These are phyloP conservation scores for Rhinopithecus roxellana DNA, from an alignment of 2,113 vertebrate species.

Conservation along the genomic window DNA sequence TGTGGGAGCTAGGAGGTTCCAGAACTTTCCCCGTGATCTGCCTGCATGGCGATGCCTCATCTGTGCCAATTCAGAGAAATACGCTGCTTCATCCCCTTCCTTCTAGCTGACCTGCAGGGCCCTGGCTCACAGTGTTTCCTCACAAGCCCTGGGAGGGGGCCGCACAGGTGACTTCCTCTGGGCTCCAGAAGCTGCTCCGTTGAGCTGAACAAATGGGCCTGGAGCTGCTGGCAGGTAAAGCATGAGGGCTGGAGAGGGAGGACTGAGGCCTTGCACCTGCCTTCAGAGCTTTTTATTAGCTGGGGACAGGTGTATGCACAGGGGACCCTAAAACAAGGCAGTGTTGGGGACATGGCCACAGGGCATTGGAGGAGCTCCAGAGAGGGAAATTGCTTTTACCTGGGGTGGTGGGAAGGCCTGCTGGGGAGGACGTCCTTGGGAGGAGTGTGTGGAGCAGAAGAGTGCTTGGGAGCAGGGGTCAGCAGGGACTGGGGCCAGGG, in stretches of 20 bases:
- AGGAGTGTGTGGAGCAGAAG: not conserved
- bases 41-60: slow-evolving; percentile 24
- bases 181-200: not conserved
- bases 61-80: not conserved
- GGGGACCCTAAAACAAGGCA: not conserved
- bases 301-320: not conserved
- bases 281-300: not conserved
- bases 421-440: not conserved
- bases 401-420: no score
- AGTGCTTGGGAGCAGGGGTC: no score
- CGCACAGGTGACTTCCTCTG: rapidly evolving
- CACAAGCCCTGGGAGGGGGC: not conserved
- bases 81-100: not conserved
- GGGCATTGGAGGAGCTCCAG: not conserved
- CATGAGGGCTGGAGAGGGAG: not conserved
- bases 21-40: not conserved
- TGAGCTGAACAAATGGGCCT: not conserved
- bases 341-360: not conserved
- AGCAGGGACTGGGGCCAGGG: not conserved
- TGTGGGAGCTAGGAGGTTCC: not conserved
- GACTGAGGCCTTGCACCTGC: rapidly evolving
- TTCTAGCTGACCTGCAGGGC: rapidly evolving
- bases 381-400: not conserved
- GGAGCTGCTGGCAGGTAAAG: no score
- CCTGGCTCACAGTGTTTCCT: not conserved